These are phyloP conservation scores for Anser brachyrhynchus DNA, from an alignment of 2,113 vertebrate species.

Conservation along the genomic window DNA sequence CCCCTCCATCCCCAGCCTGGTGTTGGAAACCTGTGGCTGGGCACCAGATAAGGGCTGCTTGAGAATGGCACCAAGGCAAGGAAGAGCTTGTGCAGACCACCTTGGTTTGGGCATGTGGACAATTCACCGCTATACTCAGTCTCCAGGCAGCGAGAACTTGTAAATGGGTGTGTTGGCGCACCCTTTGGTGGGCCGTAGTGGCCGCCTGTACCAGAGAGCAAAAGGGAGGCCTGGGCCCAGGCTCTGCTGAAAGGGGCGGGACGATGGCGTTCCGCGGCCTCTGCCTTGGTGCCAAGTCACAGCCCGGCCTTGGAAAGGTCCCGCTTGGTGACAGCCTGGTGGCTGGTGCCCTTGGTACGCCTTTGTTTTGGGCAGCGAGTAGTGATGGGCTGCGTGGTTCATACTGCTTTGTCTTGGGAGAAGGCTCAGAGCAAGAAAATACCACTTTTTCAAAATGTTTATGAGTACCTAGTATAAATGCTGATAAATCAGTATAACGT, in stretches of 20 bases:
- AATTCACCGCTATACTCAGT: accelerated
- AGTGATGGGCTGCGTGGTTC: not conserved
- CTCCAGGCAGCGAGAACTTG: not conserved
- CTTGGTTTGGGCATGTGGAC: accelerated
- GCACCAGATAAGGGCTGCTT: not conserved
- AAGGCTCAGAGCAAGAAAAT: not conserved
- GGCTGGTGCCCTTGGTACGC: not conserved
- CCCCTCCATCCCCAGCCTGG: accelerated
- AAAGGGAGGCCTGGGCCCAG: not conserved
- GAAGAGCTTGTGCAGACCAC: accelerated
- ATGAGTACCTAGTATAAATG: accelerated
- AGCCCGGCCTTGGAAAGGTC: too few species aligned
- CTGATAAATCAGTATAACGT: not conserved
- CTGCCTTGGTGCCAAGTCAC: not conserved
- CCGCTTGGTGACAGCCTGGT: accelerated
- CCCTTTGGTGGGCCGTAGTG: accelerated
- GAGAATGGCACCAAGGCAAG: not conserved
- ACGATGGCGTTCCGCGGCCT: not conserved
- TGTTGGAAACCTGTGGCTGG: accelerated
- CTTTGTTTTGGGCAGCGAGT: accelerated
- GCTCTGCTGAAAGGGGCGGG: too few species aligned
- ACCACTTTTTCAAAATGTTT: accelerated
- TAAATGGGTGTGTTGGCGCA: not conserved
- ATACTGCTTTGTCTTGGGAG: accelerated
- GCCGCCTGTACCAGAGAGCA: not conserved